These are phyloP conservation scores for Mirza zaza DNA, from an alignment of 2,113 vertebrate genomes.

Conservation along the genomic window DNA sequence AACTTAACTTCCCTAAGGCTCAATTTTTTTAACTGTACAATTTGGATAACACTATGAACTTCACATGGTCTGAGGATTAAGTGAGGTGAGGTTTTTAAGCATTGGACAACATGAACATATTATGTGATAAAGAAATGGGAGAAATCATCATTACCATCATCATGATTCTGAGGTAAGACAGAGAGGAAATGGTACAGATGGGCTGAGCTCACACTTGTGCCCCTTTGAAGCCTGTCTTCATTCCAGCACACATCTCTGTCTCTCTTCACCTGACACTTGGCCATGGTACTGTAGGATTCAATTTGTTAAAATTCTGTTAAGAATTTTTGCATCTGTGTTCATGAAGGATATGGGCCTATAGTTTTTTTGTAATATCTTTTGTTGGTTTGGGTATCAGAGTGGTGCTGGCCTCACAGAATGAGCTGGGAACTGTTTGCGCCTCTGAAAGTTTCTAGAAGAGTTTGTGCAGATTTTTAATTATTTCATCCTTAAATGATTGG, in stretches of 20 bases:
- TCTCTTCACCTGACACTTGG: neutral
- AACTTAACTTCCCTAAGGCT: neutral
- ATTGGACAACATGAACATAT: neutral
- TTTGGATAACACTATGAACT: neutral
- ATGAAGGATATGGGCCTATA: neutral
- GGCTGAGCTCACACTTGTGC: neutral
- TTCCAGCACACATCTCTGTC: neutral
- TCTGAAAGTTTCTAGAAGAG: neutral
- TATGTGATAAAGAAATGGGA: neutral
- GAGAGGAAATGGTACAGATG: neutral
- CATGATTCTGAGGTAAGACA: neutral
- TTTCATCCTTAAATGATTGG: neutral
- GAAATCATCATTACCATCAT: neutral
- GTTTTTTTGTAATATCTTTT: neutral
- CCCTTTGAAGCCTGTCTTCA: neutral
- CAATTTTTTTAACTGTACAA: neutral
- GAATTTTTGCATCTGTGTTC: neutral
- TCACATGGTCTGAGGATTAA: neutral
- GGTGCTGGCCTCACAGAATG: neutral
- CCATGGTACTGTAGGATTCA: neutral
- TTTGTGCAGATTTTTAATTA: neutral
- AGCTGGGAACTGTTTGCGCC: neutral
- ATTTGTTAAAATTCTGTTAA: neutral
- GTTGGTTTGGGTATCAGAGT: neutral
- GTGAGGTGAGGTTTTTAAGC: neutral